A percentile compares a stretch with the other conserved stretches of the same genome.
Evolutionary conservation across 1,140 invertebrate genomes (phyloP).

Genomic region (Melipona quadrifasciata): DNA sequence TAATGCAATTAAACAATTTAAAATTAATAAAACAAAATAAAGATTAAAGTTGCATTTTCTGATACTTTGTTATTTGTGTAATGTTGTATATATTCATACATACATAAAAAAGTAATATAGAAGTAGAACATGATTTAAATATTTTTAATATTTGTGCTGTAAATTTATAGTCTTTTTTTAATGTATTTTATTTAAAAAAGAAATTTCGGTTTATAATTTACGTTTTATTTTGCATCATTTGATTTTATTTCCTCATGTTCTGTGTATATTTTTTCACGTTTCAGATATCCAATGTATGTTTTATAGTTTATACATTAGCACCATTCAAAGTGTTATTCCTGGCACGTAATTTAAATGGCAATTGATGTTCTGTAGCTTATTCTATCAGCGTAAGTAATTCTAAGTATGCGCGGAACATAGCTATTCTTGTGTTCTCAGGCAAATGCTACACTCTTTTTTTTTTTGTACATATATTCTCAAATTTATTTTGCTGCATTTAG

Average conservation of each 20-base stretch:
- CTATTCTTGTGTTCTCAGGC: conserved; percentile 11
- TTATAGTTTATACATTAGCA: conserved; percentile 74
- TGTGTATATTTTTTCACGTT: conserved; percentile 73
- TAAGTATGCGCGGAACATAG: conserved; percentile 57
- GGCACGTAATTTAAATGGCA: conserved; percentile 71
- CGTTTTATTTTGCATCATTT: conserved; percentile 53
- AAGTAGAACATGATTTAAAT: conserved; percentile 51
- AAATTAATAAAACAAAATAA: background rate
- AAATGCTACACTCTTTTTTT: conserved; percentile 24
- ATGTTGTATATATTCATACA: background rate
- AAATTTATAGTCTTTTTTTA: conserved; percentile 25
- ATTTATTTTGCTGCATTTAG: conserved; percentile 4
- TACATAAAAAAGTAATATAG: conserved; percentile 35
- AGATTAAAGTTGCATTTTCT: background rate
- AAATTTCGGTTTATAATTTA: conserved; percentile 10
- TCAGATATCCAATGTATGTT: conserved; percentile 72
- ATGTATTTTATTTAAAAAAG: conserved; percentile 7
- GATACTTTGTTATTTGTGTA: conserved; percentile 11
- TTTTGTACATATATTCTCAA: conserved; percentile 35
- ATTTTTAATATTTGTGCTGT: conserved; percentile 31
- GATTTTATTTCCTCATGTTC: conserved; percentile 56
- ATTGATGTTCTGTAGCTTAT: conserved; percentile 67
- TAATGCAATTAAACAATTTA: background rate
- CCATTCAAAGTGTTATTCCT: conserved; percentile 70
- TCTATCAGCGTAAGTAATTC: conserved; percentile 69